phyloP scores from a whole-genome alignment of 2,113 vertebrate genomes.

The Propithecus coquereli region DNA sequence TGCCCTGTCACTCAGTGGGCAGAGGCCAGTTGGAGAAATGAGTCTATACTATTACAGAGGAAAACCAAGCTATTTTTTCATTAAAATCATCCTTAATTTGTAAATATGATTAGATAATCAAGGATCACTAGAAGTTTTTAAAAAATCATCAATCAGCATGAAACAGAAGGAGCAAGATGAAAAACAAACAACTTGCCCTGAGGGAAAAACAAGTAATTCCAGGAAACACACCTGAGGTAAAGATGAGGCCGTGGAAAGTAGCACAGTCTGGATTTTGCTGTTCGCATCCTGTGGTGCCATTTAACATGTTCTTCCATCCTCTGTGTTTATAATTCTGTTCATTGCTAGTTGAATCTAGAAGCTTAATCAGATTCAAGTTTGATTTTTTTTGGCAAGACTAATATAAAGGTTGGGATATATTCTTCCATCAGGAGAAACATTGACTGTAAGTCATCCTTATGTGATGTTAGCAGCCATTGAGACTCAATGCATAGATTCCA shows the following conservation, averaged over 20 bases:
- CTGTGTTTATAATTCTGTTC: not conserved
- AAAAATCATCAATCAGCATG: not conserved
- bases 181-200: not conserved
- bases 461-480: not conserved
- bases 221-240: not conserved
- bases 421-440: not conserved
- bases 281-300: too few relatives aligned
- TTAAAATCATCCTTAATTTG: not conserved
- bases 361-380: not conserved
- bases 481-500: not conserved
- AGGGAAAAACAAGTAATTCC: not conserved
- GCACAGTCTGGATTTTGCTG: not conserved
- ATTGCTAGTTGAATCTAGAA: not conserved
- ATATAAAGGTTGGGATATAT: too few relatives aligned
- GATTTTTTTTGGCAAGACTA: not conserved
- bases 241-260: not conserved
- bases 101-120: not conserved
- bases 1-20: not conserved
- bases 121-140: not conserved
- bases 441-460: not conserved
- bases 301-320: not conserved
- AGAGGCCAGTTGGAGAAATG: not conserved
- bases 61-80: not conserved
- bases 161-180: not conserved
- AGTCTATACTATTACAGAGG: not conserved